Evolutionary conservation across 2,113 vertebrate species (phyloP).

Genomic region (Oreochromis aureus): DNA sequence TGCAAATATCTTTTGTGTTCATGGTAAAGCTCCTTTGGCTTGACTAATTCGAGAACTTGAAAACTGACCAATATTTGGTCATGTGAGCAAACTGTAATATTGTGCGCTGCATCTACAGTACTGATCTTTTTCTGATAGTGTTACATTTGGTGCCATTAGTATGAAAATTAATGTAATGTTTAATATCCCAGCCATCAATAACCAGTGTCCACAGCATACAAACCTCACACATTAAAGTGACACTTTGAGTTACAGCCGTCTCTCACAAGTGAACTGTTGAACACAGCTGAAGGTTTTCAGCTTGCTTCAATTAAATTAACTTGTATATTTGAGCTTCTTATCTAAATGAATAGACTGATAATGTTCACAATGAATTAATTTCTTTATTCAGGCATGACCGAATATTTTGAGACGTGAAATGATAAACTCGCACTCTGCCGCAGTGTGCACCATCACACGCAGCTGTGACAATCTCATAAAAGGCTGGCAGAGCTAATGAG

Average conservation of each 20-base stretch:
- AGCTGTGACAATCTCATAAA: constrained; percentile 26
- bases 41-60: background rate
- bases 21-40: background rate
- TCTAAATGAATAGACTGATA: constrained; percentile 33
- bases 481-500: constrained; percentile 41
- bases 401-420: constrained; percentile 35
- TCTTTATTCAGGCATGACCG: constrained; percentile 34
- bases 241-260: background rate
- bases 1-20: background rate
- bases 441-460: background rate
- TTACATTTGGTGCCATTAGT: background rate
- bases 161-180: background rate
- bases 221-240: background rate
- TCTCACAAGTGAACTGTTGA: background rate
- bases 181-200: background rate
- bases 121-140: background rate
- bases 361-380: constrained; percentile 18
- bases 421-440: background rate
- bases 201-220: background rate
- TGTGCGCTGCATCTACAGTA: background rate
- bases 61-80: background rate
- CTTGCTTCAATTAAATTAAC: background rate
- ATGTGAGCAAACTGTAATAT: background rate
- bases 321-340: constrained; percentile 3
- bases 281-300: background rate